Percentiles rank a stretch among this genome's conserved stretches.
phyloP scores from a whole-genome alignment of 2,888 invertebrate species.

The Agrotis clavis region DNA sequence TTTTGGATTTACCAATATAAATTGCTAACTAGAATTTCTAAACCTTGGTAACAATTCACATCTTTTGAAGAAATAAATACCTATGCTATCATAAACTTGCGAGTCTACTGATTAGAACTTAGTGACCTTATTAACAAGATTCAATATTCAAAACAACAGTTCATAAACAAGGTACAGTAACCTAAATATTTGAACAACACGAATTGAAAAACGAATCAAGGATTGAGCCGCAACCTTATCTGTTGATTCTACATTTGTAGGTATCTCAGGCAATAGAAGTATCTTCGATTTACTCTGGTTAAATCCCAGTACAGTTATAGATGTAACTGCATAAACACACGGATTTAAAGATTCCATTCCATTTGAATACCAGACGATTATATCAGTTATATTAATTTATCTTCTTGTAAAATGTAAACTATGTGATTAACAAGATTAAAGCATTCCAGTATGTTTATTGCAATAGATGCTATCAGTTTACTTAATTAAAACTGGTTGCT shows the following conservation, averaged over 20 bases:
- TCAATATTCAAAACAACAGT: no score
- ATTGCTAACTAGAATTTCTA: no score
- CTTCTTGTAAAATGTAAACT: slow-evolving; percentile 5
- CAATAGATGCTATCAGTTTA: slow-evolving; percentile 45
- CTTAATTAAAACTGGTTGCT: slow-evolving; percentile 54
- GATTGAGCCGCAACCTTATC: neutral
- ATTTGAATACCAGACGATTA: neutral
- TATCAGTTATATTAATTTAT: slow-evolving; percentile 14
- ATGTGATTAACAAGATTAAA: slow-evolving; percentile 21
- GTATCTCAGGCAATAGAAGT: neutral
- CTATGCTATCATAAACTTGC: no score
- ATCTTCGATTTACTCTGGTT: neutral
- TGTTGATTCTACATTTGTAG: neutral
- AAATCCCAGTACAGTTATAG: neutral
- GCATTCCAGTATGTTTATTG: slow-evolving; percentile 30
- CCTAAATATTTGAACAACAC: slow-evolving; percentile 16
- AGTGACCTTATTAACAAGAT: no score
- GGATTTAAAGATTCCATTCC: neutral
- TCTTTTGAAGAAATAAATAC: no score
- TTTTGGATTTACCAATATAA: neutral
- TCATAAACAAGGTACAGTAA: no score
- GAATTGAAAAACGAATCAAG: slow-evolving; percentile 11
- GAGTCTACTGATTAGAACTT: no score
- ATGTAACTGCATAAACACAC: neutral
- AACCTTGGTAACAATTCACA: no score